Evolutionary conservation across 2,113 vertebrate genomes (phyloP), one percentile per base, ranked within the genome.

Genomic region (Albula glossodonta): DNA sequence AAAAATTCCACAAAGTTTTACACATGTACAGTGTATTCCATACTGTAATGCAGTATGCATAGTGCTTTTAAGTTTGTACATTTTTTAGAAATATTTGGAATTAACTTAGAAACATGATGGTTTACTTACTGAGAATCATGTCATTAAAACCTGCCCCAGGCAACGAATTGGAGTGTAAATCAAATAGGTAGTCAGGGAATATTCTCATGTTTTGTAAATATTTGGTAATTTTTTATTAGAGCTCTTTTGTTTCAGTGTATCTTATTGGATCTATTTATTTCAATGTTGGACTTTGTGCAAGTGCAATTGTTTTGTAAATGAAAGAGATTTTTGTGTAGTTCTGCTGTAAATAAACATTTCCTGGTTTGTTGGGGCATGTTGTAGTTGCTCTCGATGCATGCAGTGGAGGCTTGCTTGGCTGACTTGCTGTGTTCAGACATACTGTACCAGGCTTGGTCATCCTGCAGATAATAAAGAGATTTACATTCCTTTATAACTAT

Each of bases 221-320:
- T 82, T 87, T 83, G 56, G 80, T 84, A 78, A 82, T 88, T 50
- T 48, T 88, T 83, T 91, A 81, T 87, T 78, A 51, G 86, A 88
- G 83, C 90, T 81, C 90, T 85, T 81, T 90, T 78, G 88, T 89
- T 79, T 79, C 51, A 85, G 90, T 95, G 93, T 96, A 96, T 95
- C 95, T 95, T 95, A 95, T 96, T 96, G 93, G 97, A 96, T 96
- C 94, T 99, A 99, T 99, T 99, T 99, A 99, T 98, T 98, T 96
- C 89, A 92, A 92, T 95, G 94, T 94, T 93, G 94, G 95, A 96
- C 96, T 92, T 95, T 94, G 89, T 96, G 95, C 94, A 97, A 95
- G 95, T 97, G 96, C 95, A 97, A 96, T 97, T 90, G 81, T 89
- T 91, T 87, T 95, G 92, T 93, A 94, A 93, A 94, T 94, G 92